These are phyloP conservation scores for Glossophaga mutica DNA, from an alignment of 2,797 vertebrate genomes.

Conservation along the genomic window DNA sequence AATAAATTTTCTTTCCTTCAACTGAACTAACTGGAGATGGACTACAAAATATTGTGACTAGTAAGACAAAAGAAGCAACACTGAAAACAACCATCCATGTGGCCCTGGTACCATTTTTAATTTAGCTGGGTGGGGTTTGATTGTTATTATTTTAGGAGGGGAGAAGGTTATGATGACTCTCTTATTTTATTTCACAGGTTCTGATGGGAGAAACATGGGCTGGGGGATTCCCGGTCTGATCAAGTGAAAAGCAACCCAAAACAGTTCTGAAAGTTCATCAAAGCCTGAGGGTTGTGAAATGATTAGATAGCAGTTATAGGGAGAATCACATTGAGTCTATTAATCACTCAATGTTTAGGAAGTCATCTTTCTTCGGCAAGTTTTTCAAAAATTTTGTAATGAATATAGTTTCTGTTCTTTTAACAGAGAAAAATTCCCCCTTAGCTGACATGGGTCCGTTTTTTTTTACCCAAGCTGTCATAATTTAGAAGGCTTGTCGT, in stretches of 20 bases:
- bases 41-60: slow-evolving; percentile 83
- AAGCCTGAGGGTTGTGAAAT: slow-evolving; percentile 86
- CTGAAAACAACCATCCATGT: slow-evolving; percentile 75
- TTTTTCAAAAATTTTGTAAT: not conserved
- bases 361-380: not conserved
- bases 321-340: not conserved
- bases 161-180: not conserved
- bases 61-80: slow-evolving; percentile 87
- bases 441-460: not conserved
- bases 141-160: not conserved
- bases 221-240: slow-evolving; percentile 84
- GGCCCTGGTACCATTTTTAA: not conserved
- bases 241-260: slow-evolving; percentile 81
- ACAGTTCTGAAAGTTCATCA: slow-evolving; percentile 81
- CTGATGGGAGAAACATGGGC: slow-evolving; percentile 84
- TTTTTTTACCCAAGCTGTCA: not conserved
- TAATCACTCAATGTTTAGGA: not conserved
- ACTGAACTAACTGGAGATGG: not conserved
- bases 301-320: slow-evolving; percentile 80
- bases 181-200: slow-evolving; percentile 74
- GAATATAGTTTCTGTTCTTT: not conserved
- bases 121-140: not conserved
- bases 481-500: not conserved
- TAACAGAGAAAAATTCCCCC: not conserved
- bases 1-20: slow-evolving; percentile 11